Percentiles rank a stretch among this genome's conserved stretches.
Evolutionary conservation across 2,888 invertebrate species (phyloP).

Genomic region (Caenorhabditis panamensis): DNA sequence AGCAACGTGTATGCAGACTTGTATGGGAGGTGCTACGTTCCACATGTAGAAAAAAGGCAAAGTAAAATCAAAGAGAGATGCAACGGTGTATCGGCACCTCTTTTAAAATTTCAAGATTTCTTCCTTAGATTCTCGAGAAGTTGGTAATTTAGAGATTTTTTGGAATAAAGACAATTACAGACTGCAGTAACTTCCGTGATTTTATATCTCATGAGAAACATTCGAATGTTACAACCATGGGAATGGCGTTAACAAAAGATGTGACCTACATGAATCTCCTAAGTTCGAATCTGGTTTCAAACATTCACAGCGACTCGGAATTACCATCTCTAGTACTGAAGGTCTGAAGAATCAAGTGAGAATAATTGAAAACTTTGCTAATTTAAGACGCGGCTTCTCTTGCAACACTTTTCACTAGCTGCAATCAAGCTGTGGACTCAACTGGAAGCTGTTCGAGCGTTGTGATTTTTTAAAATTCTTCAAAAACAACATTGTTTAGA

Average conservation of each 20-base stretch:
- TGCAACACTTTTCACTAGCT: constrained; percentile 80
- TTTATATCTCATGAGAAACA: constrained; percentile 61
- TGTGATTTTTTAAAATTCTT: constrained; percentile 4
- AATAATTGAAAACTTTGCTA: no score
- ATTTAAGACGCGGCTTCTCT: constrained; percentile 75
- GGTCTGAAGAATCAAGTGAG: constrained; percentile 12
- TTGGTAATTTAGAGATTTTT: constrained; percentile 5
- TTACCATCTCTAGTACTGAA: constrained; percentile 79
- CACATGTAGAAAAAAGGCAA: constrained; percentile 67
- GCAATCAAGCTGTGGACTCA: constrained; percentile 75
- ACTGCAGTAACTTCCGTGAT: constrained; percentile 67
- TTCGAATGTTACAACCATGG: constrained; percentile 57
- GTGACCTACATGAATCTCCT: constrained; percentile 76
- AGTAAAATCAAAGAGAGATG: constrained; percentile 70
- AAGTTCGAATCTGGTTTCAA: constrained; percentile 68
- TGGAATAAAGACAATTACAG: constrained; percentile 21
- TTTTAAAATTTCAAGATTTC: constrained; percentile 74
- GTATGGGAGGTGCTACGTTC: constrained; percentile 78
- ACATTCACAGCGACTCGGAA: constrained; percentile 73
- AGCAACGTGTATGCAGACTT: constrained; percentile 72
- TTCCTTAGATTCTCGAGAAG: constrained; percentile 76
- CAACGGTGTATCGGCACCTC: constrained; percentile 67
- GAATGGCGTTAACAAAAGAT: constrained; percentile 76
- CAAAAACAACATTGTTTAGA: constrained; percentile 26
- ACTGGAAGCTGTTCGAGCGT: constrained; percentile 62